A percentile compares a stretch with the other conserved stretches of the same genome.
phyloP scores from a whole-genome alignment of 2,888 invertebrate genomes.

The Adelognathus sp. region DNA sequence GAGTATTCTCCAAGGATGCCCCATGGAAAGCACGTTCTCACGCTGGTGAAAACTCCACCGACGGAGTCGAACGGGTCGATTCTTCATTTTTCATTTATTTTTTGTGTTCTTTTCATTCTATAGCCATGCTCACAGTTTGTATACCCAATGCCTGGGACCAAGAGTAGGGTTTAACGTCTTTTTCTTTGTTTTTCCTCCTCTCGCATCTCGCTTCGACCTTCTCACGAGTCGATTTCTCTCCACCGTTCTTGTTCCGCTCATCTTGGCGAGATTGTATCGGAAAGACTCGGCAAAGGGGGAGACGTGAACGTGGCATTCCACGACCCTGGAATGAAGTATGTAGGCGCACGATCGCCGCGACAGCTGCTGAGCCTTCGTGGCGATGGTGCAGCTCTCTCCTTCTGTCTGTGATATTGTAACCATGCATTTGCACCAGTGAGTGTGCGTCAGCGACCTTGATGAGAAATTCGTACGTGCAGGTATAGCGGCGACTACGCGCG shows the following conservation, averaged over 20 bases:
- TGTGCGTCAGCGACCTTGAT: background rate
- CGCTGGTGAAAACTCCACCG: constrained; percentile 65
- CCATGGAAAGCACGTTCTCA: constrained; percentile 74
- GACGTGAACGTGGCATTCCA: constrained; percentile 37
- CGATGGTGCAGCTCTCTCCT: background rate
- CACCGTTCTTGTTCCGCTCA: constrained; percentile 1
- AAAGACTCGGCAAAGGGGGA: constrained; percentile 19
- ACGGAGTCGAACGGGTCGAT: constrained; percentile 48
- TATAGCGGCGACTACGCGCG: background rate
- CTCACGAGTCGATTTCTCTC: constrained; percentile 37
- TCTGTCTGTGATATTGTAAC: background rate
- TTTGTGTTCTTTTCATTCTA: constrained; percentile 1
- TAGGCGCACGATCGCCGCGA: constrained; percentile 37
- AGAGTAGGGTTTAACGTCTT: constrained; percentile 63
- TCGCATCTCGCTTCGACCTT: constrained; percentile 53
- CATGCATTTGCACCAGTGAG: background rate
- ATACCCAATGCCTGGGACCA: constrained; percentile 31
- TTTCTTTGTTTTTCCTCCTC: constrained; percentile 42
- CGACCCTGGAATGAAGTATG: constrained; percentile 47
- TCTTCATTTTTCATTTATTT: constrained; percentile 59
- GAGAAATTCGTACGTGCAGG: background rate
- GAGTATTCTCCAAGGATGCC: constrained; percentile 70
- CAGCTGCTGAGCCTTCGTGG: constrained; percentile 19
- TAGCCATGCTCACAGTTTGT: background rate
- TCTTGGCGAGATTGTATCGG: constrained; percentile 57